Percentiles rank a stretch among this genome's conserved stretches.
These are phyloP conservation scores for Tachysurus vachellii DNA, from an alignment of 2,113 vertebrate genomes.

Conservation along the genomic window DNA sequence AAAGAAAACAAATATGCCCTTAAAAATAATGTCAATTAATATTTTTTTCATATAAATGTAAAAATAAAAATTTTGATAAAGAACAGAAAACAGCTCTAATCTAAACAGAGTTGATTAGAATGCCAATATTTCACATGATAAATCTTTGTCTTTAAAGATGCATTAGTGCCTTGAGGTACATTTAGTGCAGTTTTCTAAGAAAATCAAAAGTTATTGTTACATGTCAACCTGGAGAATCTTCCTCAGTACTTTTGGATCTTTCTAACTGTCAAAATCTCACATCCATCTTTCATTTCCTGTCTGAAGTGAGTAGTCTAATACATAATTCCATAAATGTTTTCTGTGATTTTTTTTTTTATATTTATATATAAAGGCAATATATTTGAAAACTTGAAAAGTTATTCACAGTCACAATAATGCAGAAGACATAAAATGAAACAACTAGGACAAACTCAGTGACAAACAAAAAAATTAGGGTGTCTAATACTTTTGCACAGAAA, in stretches of 20 bases:
- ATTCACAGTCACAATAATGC: background rate
- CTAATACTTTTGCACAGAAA: background rate
- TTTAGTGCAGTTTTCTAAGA: background rate
- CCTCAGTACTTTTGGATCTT: background rate
- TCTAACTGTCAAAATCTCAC: background rate
- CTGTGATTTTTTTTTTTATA: background rate
- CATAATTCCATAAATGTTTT: background rate
- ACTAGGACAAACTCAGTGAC: background rate
- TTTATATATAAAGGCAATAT: background rate
- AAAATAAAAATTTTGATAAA: background rate
- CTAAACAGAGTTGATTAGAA: background rate
- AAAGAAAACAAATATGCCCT: background rate
- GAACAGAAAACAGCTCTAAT: background rate
- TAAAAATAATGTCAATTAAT: background rate
- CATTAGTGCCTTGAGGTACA: background rate
- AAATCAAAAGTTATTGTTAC: background rate
- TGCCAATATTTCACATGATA: background rate
- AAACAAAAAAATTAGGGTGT: background rate
- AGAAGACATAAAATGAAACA: background rate
- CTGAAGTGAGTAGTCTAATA: background rate
- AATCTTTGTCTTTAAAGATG: background rate
- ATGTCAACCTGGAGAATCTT: background rate
- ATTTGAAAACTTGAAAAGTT: background rate
- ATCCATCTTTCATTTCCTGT: background rate
- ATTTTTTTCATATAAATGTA: background rate